These are phyloP conservation scores for Carapus acus DNA, from an alignment of 2,797 vertebrate genomes.

Conservation along the genomic window DNA sequence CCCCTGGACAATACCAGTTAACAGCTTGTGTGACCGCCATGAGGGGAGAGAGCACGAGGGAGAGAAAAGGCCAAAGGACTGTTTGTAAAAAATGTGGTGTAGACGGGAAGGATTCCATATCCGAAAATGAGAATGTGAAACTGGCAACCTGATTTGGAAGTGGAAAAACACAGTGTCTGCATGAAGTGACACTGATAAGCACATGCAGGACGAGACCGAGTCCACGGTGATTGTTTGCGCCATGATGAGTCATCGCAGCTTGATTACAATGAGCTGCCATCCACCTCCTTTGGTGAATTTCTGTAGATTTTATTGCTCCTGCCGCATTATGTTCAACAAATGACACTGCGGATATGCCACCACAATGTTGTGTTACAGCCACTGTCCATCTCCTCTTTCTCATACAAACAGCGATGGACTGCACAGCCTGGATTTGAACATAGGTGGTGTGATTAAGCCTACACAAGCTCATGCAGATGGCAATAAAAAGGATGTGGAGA, in stretches of 20 bases:
- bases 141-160: slow-evolving; percentile 26
- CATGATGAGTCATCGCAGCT: slow-evolving; percentile 25
- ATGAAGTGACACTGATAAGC: slow-evolving; percentile 20
- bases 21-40: slow-evolving; percentile 38
- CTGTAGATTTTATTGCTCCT: slow-evolving; percentile 30
- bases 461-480: slow-evolving; percentile 56
- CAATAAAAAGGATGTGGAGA: slow-evolving; percentile 55
- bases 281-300: slow-evolving; percentile 32
- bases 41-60: slow-evolving; percentile 1
- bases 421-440: too few species aligned
- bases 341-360: slow-evolving; percentile 10
- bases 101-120: slow-evolving; percentile 13
- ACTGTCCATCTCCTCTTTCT: background rate
- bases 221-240: slow-evolving; percentile 33
- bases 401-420: too few species aligned
- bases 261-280: slow-evolving; percentile 28
- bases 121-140: slow-evolving; percentile 39
- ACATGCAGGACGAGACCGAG: slow-evolving; percentile 30
- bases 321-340: slow-evolving; percentile 31
- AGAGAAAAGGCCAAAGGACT: slow-evolving; percentile 20
- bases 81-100: slow-evolving; percentile 12
- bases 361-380: slow-evolving; percentile 7
- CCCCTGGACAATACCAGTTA: slow-evolving; percentile 41
- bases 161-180: slow-evolving; percentile 29
- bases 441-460: too few species aligned